Base-by-base conservation (phyloP, 2,888 invertebrate species). In the Eremobia ochroleuca region DNA sequence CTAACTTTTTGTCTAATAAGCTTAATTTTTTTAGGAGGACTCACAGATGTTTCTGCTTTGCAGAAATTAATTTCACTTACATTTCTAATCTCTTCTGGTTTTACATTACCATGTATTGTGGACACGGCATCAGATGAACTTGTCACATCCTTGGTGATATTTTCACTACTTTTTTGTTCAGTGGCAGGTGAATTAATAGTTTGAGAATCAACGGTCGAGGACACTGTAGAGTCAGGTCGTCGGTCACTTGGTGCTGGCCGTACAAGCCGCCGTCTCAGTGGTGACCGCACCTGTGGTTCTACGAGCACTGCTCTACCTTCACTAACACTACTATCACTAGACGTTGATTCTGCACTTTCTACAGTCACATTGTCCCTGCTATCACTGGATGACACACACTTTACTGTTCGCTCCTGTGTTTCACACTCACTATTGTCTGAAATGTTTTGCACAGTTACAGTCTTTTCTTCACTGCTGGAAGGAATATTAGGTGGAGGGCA, bases 291-390 rank as follows among this genome's bases (percentile, higher is more conserved):
- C 73, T 90, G 86, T 77, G 92, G 87, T 83, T 95, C 95, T 61
- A 88, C 83, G 62, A 87, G 85, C 79, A 88, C 84, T 75, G 88
- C 82, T 87, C 91, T 94, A 77, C 90, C 92, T 89, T 94, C 95
- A 94, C 95, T 94, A 88, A 94, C 92, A 95, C 94, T 94, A 94
- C 91, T 94, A 91, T 96, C 96, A 96, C 94, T 95, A 85, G 96
- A 96, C 55, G 97, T 96, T 83, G 96, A 96, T 92, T 97, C 96
- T 74, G 95, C 96, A 94, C 94, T 95, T 93, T 95, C 96, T 86
- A 96, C 94, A 90, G 93, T 94, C 86, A 96, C 94, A 94, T 92
- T 95, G 93, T 96, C 95, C 86, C 92, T 91, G 89, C 86, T 94
- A 92, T 94, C 96, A 96, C 96, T 96, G 89, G 96, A 96, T 85